A percentile compares a stretch with the other conserved stretches of the same genome.
Conservation (phyloP, 2,797 vertebrate genomes). For the Centroberyx gerrardi region DNA sequence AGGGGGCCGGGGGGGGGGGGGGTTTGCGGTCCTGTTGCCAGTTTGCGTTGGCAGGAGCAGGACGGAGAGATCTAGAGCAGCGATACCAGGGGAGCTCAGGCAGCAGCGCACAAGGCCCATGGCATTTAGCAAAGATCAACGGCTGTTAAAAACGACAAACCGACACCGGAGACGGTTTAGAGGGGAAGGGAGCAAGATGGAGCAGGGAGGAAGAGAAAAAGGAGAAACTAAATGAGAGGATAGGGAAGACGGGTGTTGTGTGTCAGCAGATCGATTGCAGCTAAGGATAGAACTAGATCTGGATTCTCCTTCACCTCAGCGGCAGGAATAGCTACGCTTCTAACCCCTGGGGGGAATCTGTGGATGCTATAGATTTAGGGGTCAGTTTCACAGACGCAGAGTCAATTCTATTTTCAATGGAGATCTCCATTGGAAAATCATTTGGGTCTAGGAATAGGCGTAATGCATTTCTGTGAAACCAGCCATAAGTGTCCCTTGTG, state of each 20-base stretch:
- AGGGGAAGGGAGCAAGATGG: slow-evolving; percentile 36
- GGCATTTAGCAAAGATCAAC: slow-evolving; percentile 77
- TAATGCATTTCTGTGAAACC: neutral
- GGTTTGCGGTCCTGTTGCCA: slow-evolving; percentile 43
- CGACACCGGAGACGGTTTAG: slow-evolving; percentile 62
- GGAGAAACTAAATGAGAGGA: slow-evolving; percentile 55
- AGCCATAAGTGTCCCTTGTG: neutral
- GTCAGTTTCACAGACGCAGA: slow-evolving; percentile 23
- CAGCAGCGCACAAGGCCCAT: slow-evolving; percentile 55
- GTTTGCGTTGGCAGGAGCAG: slow-evolving; percentile 55
- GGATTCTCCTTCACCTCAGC: slow-evolving; percentile 68
- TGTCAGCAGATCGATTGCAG: slow-evolving; percentile 75
- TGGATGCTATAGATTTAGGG: slow-evolving; percentile 47
- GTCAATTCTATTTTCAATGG: slow-evolving; percentile 2
- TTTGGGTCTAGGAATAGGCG: neutral
- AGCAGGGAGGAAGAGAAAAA: slow-evolving; percentile 28
- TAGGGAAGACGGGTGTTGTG: slow-evolving; percentile 65
- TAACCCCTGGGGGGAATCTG: slow-evolving; percentile 46
- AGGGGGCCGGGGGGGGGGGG: slow-evolving; percentile 21
- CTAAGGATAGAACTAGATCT: slow-evolving; percentile 68
- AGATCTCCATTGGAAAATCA: neutral
- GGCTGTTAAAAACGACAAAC: slow-evolving; percentile 65
- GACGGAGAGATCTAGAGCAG: slow-evolving; percentile 72
- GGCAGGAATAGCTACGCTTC: slow-evolving; percentile 51
- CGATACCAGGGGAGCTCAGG: slow-evolving; percentile 63